These are phyloP conservation scores for Blennius ocellaris DNA, from an alignment of 2,113 vertebrate species.

Conservation along the genomic window DNA sequence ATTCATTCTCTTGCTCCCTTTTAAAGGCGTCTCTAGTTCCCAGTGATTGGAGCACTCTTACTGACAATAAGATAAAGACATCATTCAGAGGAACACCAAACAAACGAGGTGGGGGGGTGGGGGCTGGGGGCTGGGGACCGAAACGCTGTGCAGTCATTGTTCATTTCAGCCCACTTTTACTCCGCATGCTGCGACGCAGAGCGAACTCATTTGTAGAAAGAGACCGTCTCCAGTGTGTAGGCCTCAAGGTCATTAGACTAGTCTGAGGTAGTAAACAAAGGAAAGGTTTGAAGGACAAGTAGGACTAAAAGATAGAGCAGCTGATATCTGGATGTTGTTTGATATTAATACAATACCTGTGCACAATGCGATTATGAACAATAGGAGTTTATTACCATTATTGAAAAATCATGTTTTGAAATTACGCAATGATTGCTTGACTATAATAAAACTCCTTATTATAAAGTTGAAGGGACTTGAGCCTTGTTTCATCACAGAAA, in stretches of 20 bases:
- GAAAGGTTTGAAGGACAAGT: neutral
- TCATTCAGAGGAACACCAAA: constrained; percentile 12
- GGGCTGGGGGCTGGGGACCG: neutral
- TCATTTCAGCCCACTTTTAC: constrained; percentile 15
- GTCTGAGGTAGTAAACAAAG: neutral
- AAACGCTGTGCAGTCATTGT: neutral
- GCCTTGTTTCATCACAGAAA: too few relatives aligned
- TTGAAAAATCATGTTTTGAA: too few relatives aligned
- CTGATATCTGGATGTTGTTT: too few relatives aligned
- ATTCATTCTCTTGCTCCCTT: constrained; percentile 6
- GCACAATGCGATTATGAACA: too few relatives aligned
- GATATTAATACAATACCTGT: too few relatives aligned
- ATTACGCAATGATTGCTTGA: too few relatives aligned
- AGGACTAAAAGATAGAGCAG: neutral
- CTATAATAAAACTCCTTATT: too few relatives aligned
- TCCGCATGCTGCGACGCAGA: neutral
- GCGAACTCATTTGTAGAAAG: neutral
- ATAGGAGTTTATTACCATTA: too few relatives aligned
- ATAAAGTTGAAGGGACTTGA: too few relatives aligned
- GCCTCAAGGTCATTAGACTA: constrained; percentile 40
- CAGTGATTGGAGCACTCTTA: constrained; percentile 24
- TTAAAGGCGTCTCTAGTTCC: constrained; percentile 38
- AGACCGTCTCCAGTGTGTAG: constrained; percentile 2
- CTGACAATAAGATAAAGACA: constrained; percentile 29
- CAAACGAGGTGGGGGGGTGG: neutral